Evolutionary conservation across 1,140 invertebrate genomes (phyloP).

Genomic region (Apocrypta bakeri): DNA sequence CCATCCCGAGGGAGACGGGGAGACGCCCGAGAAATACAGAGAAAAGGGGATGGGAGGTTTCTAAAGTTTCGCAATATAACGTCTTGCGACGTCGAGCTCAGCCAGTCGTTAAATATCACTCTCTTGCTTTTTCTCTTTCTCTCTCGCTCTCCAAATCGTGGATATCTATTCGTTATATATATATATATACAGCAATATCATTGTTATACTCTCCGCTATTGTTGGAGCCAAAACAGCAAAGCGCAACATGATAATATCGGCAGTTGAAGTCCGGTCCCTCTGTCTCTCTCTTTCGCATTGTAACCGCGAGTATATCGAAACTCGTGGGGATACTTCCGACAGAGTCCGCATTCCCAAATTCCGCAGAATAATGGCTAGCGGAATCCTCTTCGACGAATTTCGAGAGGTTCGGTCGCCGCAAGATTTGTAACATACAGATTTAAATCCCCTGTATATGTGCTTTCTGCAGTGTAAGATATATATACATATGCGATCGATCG

Average conservation of each 20-base stretch:
- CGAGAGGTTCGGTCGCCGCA: background rate
- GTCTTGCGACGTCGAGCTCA: background rate
- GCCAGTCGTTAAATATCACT: slow-evolving; percentile 31
- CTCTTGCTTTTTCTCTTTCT: no score
- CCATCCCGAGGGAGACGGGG: background rate
- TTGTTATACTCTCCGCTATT: background rate
- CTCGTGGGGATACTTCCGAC: background rate
- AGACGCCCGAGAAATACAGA: background rate
- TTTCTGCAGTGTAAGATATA: background rate
- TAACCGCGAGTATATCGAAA: background rate
- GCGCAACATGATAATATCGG: background rate
- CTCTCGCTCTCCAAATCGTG: background rate
- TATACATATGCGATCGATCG: background rate
- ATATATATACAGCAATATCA: slow-evolving; percentile 1
- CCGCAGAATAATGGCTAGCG: background rate
- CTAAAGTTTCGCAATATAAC: slow-evolving; percentile 20
- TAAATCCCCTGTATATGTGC: background rate
- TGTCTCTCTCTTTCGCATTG: background rate
- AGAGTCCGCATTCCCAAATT: background rate
- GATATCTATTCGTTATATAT: no score
- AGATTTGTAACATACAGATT: background rate
- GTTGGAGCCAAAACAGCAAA: background rate
- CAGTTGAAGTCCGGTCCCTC: background rate
- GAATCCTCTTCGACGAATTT: background rate
- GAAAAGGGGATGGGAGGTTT: no score